phyloP scores from a whole-genome alignment of 2,888 invertebrate species.

The Vandiemenella viatica region DNA sequence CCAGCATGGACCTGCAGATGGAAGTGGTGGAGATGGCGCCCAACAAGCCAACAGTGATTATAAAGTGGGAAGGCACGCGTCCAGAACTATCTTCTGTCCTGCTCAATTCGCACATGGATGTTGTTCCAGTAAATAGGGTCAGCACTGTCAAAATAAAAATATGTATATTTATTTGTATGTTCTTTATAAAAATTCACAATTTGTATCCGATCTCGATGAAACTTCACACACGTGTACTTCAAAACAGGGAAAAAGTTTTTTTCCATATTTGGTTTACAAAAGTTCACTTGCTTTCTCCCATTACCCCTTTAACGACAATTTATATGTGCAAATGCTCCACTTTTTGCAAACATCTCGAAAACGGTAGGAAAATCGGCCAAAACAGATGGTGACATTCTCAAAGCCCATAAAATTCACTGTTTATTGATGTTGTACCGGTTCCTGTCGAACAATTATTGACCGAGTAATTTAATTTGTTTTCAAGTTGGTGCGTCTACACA shows the following conservation, averaged over 20 bases:
- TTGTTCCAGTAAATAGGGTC: constrained; percentile 39
- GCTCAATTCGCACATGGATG: constrained; percentile 41
- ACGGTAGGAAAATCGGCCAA: not conserved
- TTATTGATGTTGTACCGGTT: no score
- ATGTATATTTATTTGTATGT: not conserved
- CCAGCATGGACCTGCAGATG: constrained; percentile 23
- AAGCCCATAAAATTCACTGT: no score
- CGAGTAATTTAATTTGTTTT: no score
- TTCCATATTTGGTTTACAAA: no score
- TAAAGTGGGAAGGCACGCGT: constrained; percentile 34
- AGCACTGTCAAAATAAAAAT: no score
- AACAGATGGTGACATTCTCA: no score
- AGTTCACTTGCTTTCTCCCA: not conserved
- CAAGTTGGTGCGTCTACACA: no score
- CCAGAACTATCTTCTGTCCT: constrained; percentile 30
- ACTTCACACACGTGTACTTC: no score
- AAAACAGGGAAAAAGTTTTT: no score
- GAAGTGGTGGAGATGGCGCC: constrained; percentile 25
- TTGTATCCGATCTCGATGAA: no score
- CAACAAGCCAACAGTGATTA: constrained; percentile 30
- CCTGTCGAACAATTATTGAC: no score
- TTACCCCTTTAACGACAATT: not conserved
- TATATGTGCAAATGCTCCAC: not conserved
- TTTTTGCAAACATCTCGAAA: not conserved
- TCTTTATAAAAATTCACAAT: no score